Percentiles rank a stretch among this genome's conserved stretches.
Conservation (phyloP, 2,888 invertebrate species). For the Microplitis deprimator region DNA sequence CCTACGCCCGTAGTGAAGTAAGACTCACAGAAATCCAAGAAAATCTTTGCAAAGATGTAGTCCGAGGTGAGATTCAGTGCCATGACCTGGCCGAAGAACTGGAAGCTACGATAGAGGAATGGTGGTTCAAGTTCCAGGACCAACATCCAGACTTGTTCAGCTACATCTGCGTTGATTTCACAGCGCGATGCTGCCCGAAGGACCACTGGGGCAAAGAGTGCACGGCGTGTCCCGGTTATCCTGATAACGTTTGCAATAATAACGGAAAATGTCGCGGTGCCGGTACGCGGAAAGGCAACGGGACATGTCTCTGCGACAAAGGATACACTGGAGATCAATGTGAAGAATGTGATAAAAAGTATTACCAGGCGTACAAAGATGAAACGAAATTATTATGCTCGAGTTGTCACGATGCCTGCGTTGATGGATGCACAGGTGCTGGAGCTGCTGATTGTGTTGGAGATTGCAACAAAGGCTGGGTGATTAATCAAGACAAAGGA, state of each 20-base stretch:
- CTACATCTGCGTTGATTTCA: slow-evolving; percentile 85
- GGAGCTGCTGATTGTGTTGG: slow-evolving; percentile 79
- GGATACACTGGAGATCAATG: slow-evolving; percentile 88
- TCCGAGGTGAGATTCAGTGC: slow-evolving; percentile 84
- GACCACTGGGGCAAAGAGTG: slow-evolving; percentile 89
- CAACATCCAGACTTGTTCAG: slow-evolving; percentile 77
- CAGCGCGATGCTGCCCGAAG: slow-evolving; percentile 87
- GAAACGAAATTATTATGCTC: slow-evolving; percentile 83
- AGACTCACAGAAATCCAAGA: slow-evolving; percentile 94
- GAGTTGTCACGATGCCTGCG: slow-evolving; percentile 85
- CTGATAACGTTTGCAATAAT: slow-evolving; percentile 82
- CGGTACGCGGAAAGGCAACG: slow-evolving; percentile 94
- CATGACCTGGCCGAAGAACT: slow-evolving; percentile 87
- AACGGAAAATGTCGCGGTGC: slow-evolving; percentile 90
- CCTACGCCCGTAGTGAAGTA: slow-evolving; percentile 90
- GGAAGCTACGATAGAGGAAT: slow-evolving; percentile 87
- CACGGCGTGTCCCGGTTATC: slow-evolving; percentile 82
- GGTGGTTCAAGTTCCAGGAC: slow-evolving; percentile 85
- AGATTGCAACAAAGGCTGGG: slow-evolving; percentile 82
- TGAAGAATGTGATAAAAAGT: slow-evolving; percentile 82
- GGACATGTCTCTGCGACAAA: slow-evolving; percentile 87
- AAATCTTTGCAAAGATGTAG: slow-evolving; percentile 83
- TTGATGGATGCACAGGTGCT: slow-evolving; percentile 81
- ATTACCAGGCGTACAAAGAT: slow-evolving; percentile 83
- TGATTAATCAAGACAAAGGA: slow-evolving; percentile 80